These are phyloP conservation scores for Gavia stellata DNA, from an alignment of 2,113 vertebrate genomes.

Conservation along the genomic window DNA sequence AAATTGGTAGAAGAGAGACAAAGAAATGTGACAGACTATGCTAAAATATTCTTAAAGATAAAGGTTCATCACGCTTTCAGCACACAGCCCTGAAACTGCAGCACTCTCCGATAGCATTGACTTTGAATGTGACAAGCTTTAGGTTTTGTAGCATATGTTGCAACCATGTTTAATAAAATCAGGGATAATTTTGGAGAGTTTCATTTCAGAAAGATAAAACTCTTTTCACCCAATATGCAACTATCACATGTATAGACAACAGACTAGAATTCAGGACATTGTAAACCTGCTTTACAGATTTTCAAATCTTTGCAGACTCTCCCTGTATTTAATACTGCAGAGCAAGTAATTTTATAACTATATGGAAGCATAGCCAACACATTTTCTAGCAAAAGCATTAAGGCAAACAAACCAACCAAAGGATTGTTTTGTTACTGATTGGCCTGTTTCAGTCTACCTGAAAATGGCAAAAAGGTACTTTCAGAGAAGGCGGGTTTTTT, in stretches of 20 bases:
- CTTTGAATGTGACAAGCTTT: background rate
- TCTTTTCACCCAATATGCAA: background rate
- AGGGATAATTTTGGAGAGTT: background rate
- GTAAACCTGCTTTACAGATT: background rate
- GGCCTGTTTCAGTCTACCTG: background rate
- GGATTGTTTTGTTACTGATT: background rate
- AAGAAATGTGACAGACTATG: background rate
- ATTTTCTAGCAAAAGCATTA: background rate
- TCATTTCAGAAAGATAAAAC: background rate
- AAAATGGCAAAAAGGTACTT: background rate
- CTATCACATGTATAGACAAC: fast-evolving
- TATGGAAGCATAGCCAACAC: background rate
- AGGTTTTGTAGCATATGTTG: background rate
- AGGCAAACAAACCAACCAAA: background rate
- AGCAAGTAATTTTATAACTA: background rate
- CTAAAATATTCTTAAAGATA: background rate
- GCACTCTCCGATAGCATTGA: background rate
- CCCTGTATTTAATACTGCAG: background rate
- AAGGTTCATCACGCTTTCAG: background rate
- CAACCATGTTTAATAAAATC: background rate
- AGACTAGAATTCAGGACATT: background rate
- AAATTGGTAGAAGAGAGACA: background rate
- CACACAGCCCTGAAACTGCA: background rate
- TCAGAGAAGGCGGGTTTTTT: background rate
- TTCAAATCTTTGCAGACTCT: background rate